A percentile compares a stretch with the other conserved stretches of the same genome.
phyloP scores from a whole-genome alignment of 2,113 vertebrate genomes.

The Tachycineta bicolor region DNA sequence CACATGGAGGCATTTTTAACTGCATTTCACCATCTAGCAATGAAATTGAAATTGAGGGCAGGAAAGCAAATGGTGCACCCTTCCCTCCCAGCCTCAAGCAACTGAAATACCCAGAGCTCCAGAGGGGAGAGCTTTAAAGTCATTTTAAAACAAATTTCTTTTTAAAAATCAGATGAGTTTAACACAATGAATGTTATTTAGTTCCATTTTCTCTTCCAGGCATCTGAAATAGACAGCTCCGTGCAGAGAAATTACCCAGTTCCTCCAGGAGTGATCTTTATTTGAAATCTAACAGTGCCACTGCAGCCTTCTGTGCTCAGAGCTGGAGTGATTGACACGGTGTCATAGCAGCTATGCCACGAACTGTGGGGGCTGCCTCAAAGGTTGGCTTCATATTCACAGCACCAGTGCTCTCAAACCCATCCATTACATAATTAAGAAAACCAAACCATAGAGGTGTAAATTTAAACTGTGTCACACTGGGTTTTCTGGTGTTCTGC shows the following conservation, averaged over 20 bases:
- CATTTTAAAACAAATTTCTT: not conserved
- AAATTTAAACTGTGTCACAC: not conserved
- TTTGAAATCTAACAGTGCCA: not conserved
- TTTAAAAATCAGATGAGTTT: slow-evolving; percentile 13
- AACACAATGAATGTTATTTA: not conserved
- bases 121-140: not conserved
- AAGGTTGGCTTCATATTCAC: not conserved
- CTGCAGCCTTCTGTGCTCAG: not conserved
- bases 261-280: not conserved
- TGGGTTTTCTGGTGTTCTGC: not conserved
- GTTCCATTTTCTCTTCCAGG: not conserved
- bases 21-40: not conserved
- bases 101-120: not conserved
- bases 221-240: not conserved
- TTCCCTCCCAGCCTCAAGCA: not conserved
- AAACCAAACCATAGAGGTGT: not conserved
- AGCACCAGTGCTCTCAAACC: not conserved
- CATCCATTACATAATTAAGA: not conserved
- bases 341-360: not conserved
- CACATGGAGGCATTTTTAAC: not conserved
- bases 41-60: not conserved
- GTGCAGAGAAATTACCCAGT: not conserved
- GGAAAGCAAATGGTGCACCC: not conserved
- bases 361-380: not conserved
- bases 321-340: not conserved